Base-by-base conservation (phyloP, 2,797 vertebrate genomes). In the Scarus forsteni region DNA sequence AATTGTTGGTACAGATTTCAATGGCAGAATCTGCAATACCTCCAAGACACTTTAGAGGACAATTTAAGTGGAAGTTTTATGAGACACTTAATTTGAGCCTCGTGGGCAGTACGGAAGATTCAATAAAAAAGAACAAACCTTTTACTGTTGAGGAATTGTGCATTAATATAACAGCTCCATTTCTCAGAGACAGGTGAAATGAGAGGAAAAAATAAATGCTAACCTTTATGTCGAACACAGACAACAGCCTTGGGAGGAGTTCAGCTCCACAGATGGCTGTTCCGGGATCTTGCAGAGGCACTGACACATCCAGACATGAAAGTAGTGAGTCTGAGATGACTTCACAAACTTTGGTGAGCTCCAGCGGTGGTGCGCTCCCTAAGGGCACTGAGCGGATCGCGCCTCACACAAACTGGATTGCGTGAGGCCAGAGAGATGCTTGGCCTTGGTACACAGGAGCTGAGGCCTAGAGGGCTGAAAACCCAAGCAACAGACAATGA, bases 361-460 rank as follows among this genome's bases (percentile, higher is more conserved):
- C 69, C 68, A 75, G 73, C 76, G 61, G 78, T 65, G 77, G 75
- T 79, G 55, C 10, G n/a, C 67, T 87, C 81, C 85, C 79, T 13
- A 40, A 39, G 71, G 85, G 78, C 73, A 64, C 43, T 40, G 71
- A 85, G 66, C 83, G 63, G 75, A 88, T 80, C 61, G 27, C 2
- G 61, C 60, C 82, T 84, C 79, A 77, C 81, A 85, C 77, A 85
- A 62, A 84, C 84, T 87, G 87, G 72, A 84, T 83, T 79, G 83
- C 39, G 14, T 80, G 80, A 79, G 84, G 85, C 81, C 75, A 82
- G 68, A 79, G 80, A 87, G 80, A 86, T 71, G 81, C 83, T 87
- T 91, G 90, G 92, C 89, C 89, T 85, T 69, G 74, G 83, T 88
- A 89, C 86, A 90, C 85, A 90, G 88, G 75, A 85, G 75, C 69